phyloP scores from a whole-genome alignment of 2,888 invertebrate genomes.

The Cryptophagus acutangulus region DNA sequence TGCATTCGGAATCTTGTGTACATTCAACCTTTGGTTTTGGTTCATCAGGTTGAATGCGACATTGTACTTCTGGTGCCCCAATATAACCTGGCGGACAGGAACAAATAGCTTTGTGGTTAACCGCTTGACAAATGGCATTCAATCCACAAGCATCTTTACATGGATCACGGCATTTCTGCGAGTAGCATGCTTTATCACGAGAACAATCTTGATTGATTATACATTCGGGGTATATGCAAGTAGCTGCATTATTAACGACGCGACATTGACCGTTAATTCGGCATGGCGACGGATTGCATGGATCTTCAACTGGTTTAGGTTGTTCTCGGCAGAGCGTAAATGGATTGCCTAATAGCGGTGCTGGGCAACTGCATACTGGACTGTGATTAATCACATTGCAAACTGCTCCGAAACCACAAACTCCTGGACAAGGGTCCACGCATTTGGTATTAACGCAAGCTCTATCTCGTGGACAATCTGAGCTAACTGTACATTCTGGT shows the following conservation, averaged over 20 bases:
- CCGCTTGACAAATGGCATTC: conserved; percentile 72
- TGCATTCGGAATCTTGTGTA: conserved; percentile 69
- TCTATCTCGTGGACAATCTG: conserved; percentile 69
- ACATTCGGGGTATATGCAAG: conserved; percentile 82
- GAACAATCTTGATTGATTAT: conserved; percentile 84
- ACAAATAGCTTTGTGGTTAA: conserved; percentile 79
- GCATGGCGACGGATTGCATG: conserved; percentile 83
- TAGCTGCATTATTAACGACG: conserved; percentile 62
- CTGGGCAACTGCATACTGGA: conserved; percentile 77
- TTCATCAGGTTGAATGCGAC: conserved; percentile 51
- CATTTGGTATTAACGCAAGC: conserved; percentile 78
- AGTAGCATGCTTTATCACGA: conserved; percentile 71
- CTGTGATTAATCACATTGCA: conserved; percentile 80
- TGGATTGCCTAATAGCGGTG: conserved; percentile 72
- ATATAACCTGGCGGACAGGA: conserved; percentile 74
- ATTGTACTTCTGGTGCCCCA: conserved; percentile 74
- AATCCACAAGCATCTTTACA: conserved; percentile 77
- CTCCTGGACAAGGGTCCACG: conserved; percentile 72
- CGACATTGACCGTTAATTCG: conserved; percentile 77
- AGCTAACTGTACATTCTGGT: conserved; percentile 77
- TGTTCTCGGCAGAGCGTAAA: conserved; percentile 62
- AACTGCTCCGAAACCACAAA: conserved; percentile 71
- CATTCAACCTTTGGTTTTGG: conserved; percentile 68
- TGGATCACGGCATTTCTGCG: conserved; percentile 79
- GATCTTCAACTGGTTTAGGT: conserved; percentile 53